Percentiles rank a stretch among this genome's conserved stretches.
These are phyloP conservation scores for Erebia palarica DNA, from an alignment of 2,888 invertebrate genomes.

Conservation along the genomic window DNA sequence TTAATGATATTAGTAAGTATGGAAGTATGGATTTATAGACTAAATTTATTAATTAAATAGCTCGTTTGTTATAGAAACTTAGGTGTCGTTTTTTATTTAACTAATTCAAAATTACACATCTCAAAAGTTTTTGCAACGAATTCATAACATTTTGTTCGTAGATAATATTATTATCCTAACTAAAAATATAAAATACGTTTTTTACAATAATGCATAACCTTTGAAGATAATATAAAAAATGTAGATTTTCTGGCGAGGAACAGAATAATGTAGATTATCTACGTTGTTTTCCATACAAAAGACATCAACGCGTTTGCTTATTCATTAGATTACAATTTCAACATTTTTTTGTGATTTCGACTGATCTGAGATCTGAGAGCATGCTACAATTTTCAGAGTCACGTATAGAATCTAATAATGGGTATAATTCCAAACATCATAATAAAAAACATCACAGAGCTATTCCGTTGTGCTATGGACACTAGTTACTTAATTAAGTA, in stretches of 20 bases:
- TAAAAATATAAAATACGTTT: too few relatives aligned
- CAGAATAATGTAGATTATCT: background rate
- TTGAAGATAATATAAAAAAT: background rate
- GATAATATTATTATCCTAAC: too few relatives aligned
- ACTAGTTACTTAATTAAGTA: too few relatives aligned
- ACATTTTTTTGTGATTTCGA: too few relatives aligned
- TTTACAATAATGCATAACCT: background rate
- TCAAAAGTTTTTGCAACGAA: background rate
- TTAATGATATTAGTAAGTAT: too few relatives aligned
- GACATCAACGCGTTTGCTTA: slow-evolving; percentile 29
- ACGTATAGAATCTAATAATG: too few relatives aligned
- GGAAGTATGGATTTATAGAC: too few relatives aligned
- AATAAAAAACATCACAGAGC: background rate
- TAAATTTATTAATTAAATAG: background rate
- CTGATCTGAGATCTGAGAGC: too few relatives aligned
- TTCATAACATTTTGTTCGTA: too few relatives aligned
- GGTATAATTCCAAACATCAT: too few relatives aligned
- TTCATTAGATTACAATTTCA: background rate
- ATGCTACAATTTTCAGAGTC: too few relatives aligned
- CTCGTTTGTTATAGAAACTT: background rate
- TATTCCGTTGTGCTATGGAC: background rate
- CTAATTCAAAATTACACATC: background rate
- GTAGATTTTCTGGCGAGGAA: background rate
- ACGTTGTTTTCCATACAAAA: slow-evolving; percentile 22
- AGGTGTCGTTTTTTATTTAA: background rate